Percentiles rank a stretch among this genome's conserved stretches.
Evolutionary conservation across 2,113 vertebrate species (phyloP).

Genomic region (Pterocles burchelli): DNA sequence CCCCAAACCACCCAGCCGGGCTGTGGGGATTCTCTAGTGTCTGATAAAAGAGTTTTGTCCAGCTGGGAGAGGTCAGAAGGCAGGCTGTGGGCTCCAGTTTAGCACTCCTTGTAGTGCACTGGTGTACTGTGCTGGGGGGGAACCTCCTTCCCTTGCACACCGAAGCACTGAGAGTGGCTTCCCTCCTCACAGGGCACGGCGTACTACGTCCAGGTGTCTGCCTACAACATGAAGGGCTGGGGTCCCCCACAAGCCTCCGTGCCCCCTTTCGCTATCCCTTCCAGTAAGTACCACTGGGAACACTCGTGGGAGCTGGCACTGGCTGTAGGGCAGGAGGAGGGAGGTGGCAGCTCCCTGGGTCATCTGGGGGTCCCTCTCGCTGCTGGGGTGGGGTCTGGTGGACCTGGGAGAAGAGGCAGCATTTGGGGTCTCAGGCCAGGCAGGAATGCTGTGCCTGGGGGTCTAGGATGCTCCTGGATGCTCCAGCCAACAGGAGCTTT

Average conservation of each 20-base stretch:
- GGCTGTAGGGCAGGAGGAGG: fast-evolving
- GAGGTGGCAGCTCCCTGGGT: background rate
- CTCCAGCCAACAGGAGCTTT: background rate
- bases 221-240: slow-evolving; percentile 96
- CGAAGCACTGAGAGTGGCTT: background rate
- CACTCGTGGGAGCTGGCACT: fast-evolving
- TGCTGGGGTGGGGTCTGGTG: background rate
- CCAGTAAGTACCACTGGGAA: slow-evolving; percentile 79
- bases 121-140: background rate
- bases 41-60: background rate
- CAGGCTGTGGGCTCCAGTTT: fast-evolving
- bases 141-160: fast-evolving
- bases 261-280: slow-evolving; percentile 83
- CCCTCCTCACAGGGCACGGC: slow-evolving; percentile 73
- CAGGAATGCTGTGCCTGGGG: background rate
- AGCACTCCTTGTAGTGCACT: fast-evolving
- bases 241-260: slow-evolving; percentile 77
- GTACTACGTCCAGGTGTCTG: slow-evolving; percentile 86
- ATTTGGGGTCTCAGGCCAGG: background rate
- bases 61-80: background rate
- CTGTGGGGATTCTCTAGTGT: background rate
- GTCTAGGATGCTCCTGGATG: background rate
- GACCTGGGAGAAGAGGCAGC: background rate
- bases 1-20: background rate
- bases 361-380: fast-evolving